Evolutionary conservation across 2,888 invertebrate genomes (phyloP).

Genomic region (Stenotaenia linearis): DNA sequence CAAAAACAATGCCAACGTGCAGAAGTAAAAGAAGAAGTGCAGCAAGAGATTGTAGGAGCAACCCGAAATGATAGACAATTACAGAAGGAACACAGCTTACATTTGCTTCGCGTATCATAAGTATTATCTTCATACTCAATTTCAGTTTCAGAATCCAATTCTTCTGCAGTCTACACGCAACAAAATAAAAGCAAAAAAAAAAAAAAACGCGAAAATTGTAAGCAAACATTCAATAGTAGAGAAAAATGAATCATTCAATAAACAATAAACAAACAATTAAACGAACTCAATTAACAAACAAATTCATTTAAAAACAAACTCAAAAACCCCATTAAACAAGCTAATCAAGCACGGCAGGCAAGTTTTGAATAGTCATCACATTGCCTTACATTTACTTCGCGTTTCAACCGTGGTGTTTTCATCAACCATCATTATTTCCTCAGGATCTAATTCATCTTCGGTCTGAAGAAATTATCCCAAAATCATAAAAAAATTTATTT

Average conservation of each 20-base stretch:
- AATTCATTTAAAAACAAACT: too few relatives aligned
- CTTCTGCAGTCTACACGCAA: constrained; percentile 68
- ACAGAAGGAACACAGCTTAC: constrained; percentile 54
- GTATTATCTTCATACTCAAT: constrained; percentile 73
- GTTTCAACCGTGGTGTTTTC: constrained; percentile 73
- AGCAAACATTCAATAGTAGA: neutral
- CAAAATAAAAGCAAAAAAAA: constrained; percentile 13
- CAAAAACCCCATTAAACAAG: neutral
- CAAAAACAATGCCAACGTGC: neutral
- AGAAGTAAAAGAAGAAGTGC: neutral
- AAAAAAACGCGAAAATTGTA: neutral
- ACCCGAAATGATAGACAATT: neutral
- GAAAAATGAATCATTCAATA: neutral
- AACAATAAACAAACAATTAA: neutral
- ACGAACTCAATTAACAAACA: neutral
- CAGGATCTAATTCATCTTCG: constrained; percentile 80
- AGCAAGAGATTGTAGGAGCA: too few relatives aligned
- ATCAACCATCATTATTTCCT: constrained; percentile 80
- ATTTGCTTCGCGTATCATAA: constrained; percentile 83
- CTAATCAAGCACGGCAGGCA: neutral
- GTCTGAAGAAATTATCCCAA: constrained; percentile 53
- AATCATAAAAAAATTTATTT: neutral
- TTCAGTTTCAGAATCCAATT: constrained; percentile 80
- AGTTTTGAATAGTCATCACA: neutral
- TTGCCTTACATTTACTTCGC: constrained; percentile 76